Base-by-base conservation (phyloP, 2,113 vertebrate genomes). In the Ochotona curzoniae region DNA sequence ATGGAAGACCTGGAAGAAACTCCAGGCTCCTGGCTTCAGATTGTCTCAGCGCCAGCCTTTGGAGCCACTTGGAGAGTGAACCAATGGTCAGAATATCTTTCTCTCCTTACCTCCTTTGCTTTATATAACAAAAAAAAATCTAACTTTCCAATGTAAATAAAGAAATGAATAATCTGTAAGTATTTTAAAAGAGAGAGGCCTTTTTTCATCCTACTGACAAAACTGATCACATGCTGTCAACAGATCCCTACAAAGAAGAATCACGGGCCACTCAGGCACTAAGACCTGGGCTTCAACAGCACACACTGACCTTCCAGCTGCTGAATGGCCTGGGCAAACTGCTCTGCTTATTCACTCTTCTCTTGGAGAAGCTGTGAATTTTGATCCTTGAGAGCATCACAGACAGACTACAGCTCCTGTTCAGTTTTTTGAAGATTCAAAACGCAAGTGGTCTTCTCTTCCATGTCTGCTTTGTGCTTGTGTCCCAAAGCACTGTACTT, bases 281-380 rank as follows among this genome's bases (percentile, higher is more conserved):
- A n/a, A 92, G n/a, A 74, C 60, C 8, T 2, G 44, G 30, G 47
- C 92, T 94, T 86, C 35, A 76, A 87, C 90, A n/a, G 26, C n/a
- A 79, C 38, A 93, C 35, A 95, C 97, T 97, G 91, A 99, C 99
- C 99, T 97, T 98, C 97, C 13, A 99, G 96, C 10, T 96, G 91
- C 5, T 97, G 89, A 49, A 92, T 15, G 15, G 94, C 70, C 23
- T 87, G 69, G 0, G 86, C 57, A 35, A 96, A 74, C 21, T 47
- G 3, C 69, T 35, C 25, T 69, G 49, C 30, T 32, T 95, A 93
- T 11, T 18, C 93, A 4, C 35, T 85, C 30, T 83, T 2, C 0
- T 96, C 85, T 90, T 67, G 96, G 1, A 88, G 85, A 90, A 96
- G 96, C 76, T 71, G 95, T 2, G 71, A 38, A 25, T 96, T 94